These are phyloP conservation scores for Nesidiocoris tenuis DNA, from an alignment of 2,888 invertebrate species.

Conservation along the genomic window DNA sequence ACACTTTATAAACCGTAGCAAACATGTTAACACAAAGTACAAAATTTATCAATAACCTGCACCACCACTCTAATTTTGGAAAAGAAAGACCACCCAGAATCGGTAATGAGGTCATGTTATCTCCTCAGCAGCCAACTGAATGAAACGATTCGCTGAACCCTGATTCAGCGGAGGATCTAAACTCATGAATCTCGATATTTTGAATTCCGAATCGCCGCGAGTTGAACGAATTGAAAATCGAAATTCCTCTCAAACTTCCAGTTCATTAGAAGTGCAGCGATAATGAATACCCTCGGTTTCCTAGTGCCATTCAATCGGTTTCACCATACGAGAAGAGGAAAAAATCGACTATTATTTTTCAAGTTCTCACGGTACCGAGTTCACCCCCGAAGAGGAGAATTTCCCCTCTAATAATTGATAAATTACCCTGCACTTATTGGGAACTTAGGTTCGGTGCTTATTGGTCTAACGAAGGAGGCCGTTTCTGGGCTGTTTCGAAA, in stretches of 20 bases:
- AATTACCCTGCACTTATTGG: slow-evolving; percentile 34
- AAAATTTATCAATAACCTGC: no score
- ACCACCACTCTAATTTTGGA: no score
- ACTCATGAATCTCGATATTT: neutral
- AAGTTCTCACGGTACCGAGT: neutral
- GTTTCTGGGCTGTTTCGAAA: neutral
- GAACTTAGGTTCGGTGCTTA: slow-evolving; percentile 19
- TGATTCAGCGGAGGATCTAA: no score
- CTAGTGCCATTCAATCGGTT: neutral
- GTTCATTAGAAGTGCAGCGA: neutral
- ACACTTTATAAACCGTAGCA: no score
- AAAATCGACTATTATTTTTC: neutral
- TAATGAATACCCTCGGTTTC: neutral
- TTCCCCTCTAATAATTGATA: slow-evolving; percentile 23
- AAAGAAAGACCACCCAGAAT: no score
- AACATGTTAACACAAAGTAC: no score
- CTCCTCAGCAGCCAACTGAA: no score
- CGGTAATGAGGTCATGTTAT: no score
- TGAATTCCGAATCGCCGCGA: neutral
- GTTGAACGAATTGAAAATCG: neutral
- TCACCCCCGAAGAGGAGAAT: neutral
- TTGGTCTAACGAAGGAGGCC: slow-evolving; percentile 27
- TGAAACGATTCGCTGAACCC: no score
- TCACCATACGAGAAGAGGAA: neutral
- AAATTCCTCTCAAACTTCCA: neutral